Base-by-base conservation (phyloP, 2,113 vertebrate species). In the Hyla sarda region DNA sequence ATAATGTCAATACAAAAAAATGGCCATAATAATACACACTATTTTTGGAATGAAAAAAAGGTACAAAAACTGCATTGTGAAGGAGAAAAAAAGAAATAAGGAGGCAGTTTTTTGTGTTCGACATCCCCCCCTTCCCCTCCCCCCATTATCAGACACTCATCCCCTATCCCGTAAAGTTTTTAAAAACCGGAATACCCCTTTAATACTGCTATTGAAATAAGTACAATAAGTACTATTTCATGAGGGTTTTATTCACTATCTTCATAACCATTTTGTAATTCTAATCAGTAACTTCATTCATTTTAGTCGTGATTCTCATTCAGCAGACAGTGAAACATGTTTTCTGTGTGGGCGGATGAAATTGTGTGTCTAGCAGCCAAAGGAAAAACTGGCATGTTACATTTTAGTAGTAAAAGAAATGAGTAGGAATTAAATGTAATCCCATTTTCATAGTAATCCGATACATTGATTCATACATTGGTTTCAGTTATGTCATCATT, bases 301-400 rank as follows among this genome's bases (percentile, higher is more conserved):
- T 23, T 74, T 84, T 72, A 75, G n/a, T n/a, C 73, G 32, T 25
- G 14, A 34, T 56, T 72, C 23, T 30, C 78, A 81, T 81, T 41
- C 67, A 60, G 50, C 82, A 83, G 69, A 75, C 54, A 74, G 71
- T 74, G 52, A 47, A 84, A 45, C 69, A 74, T 34, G n/a, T 58
- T 58, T 72, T 74, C 19, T 58, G 71, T 30, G 82, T 84, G 54
- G 82, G 82, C n/a, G 52, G 34, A 19, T 17, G 11, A 67, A 82
- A 73, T 72, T 34, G 65, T 21, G 21, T 71, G 48, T 54, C 52
- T 72, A 74, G 32, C 71, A 84, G 71, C 82, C 82, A 83, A 72
- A 83, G 34, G 8, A 65, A 62, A 65, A 47, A 47, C 28, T 62
- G 56, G 56, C 23, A 62, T 45, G 13, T 30, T 77, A 19, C 12